Conservation (phyloP, 2,113 vertebrate species). For the Tapirus terrestris region DNA sequence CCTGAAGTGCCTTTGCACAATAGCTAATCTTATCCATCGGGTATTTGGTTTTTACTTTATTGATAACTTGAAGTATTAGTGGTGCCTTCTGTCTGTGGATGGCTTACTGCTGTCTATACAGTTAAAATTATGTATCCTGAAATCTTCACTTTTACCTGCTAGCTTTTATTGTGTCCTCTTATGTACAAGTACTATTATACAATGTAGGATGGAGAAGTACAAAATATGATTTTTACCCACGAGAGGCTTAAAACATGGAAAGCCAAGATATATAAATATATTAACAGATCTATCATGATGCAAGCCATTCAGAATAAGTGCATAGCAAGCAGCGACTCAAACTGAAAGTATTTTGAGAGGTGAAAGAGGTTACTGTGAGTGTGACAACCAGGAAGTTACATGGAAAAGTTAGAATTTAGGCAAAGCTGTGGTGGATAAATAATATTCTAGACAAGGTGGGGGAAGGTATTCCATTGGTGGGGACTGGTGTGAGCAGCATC, state of each 20-base stretch:
- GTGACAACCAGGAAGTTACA: neutral
- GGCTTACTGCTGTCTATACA: neutral
- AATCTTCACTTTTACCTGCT: slow-evolving; percentile 23
- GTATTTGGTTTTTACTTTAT: neutral
- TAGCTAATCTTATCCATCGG: neutral
- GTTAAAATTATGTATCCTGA: slow-evolving; percentile 3
- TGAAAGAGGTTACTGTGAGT: neutral
- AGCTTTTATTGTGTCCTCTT: slow-evolving; percentile 24
- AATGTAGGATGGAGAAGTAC: neutral
- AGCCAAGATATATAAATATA: neutral
- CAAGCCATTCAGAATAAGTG: neutral
- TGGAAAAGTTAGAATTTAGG: slow-evolving; percentile 46
- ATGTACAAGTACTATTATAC: neutral
- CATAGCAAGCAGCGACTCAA: neutral
- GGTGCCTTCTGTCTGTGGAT: neutral
- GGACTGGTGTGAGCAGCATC: neutral
- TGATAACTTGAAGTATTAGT: neutral
- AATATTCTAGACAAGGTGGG: neutral
- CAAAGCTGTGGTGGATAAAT: neutral
- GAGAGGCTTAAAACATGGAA: neutral
- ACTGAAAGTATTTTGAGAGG: slow-evolving; percentile 1
- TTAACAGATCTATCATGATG: neutral
- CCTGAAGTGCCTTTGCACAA: neutral
- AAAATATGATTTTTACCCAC: neutral
- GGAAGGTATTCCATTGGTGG: neutral